Evolutionary conservation across 2,113 vertebrate genomes (phyloP).

Genomic region (Oxygymnocypris stewartii): DNA sequence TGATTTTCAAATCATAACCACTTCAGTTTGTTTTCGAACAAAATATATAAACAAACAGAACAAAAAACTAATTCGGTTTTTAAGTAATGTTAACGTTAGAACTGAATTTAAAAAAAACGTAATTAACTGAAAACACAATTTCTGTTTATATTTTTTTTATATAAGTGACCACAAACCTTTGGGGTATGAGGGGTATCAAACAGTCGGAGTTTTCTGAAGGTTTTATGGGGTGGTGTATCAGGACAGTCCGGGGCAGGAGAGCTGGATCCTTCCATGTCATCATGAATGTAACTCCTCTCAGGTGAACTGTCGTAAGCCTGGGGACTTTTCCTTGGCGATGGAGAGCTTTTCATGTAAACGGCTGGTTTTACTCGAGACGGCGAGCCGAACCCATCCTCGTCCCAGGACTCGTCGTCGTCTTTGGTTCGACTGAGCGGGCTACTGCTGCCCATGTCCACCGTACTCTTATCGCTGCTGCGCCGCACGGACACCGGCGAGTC

Average conservation of each 20-base stretch:
- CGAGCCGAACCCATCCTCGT: conserved; percentile 83
- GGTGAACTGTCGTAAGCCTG: conserved; percentile 67
- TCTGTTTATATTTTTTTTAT: background rate
- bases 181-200: conserved; percentile 97
- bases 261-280: conserved; percentile 70
- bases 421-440: conserved; percentile 69
- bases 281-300: conserved; percentile 56
- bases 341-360: conserved; percentile 75
- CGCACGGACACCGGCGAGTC: conserved; percentile 82
- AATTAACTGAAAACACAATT: background rate
- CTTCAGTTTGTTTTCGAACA: background rate
- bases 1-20: background rate
- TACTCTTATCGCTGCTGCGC: conserved; percentile 68
- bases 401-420: conserved; percentile 85
- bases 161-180: conserved; percentile 78
- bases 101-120: no score
- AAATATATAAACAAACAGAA: no score
- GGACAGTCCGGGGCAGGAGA: conserved; percentile 85
- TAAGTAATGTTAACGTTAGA: no score
- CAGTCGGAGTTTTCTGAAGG: conserved; percentile 89
- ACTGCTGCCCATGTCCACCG: conserved; percentile 66
- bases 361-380: conserved; percentile 77
- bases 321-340: conserved; percentile 76
- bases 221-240: conserved; percentile 94
- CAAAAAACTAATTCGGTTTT: no score